phyloP scores from a whole-genome alignment of 2,113 vertebrate species.

The Chaetorhynchus papuensis region DNA sequence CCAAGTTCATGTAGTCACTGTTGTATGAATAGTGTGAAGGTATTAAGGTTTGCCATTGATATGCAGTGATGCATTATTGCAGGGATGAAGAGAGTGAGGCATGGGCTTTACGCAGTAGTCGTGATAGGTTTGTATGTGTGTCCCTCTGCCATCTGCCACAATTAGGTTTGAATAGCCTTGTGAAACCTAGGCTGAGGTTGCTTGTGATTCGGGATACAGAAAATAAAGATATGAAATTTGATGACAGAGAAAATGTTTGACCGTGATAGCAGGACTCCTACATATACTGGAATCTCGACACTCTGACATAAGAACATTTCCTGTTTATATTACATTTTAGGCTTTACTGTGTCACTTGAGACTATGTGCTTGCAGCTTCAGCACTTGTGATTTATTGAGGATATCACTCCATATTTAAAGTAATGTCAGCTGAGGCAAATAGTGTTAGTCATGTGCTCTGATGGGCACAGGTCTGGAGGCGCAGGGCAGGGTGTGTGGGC shows the following conservation, averaged over 20 bases:
- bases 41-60: neutral
- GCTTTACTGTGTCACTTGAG: neutral
- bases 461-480: neutral
- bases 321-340: neutral
- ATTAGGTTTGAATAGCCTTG: neutral
- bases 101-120: neutral
- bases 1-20: neutral
- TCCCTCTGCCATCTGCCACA: neutral
- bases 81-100: neutral
- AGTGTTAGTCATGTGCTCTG: neutral
- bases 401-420: neutral
- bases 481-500: neutral
- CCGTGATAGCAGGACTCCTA: neutral
- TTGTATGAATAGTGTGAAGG: neutral
- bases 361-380: neutral
- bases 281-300: neutral
- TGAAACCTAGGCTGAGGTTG: neutral
- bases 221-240: neutral
- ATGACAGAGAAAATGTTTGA: neutral
- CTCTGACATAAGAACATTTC: neutral
- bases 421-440: neutral
- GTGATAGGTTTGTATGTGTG: neutral
- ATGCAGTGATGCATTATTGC: neutral
- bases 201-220: neutral
- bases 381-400: neutral